These are phyloP conservation scores for Cephalopachus bancanus DNA, from an alignment of 2,797 vertebrate species.

Conservation along the genomic window DNA sequence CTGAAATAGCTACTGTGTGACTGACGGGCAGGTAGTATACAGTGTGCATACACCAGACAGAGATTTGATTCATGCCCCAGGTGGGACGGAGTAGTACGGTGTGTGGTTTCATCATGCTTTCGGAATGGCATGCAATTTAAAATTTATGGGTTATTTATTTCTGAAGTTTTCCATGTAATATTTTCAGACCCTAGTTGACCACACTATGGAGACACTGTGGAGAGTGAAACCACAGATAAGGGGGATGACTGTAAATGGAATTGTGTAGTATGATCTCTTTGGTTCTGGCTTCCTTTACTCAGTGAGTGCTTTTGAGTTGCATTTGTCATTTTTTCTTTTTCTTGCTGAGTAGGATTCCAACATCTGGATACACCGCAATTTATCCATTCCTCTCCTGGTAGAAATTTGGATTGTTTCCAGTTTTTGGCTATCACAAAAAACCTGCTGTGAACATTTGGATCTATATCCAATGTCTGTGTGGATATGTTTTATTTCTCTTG, in stretches of 20 bases:
- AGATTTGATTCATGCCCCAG: background rate
- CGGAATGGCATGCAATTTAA: background rate
- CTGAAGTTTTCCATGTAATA: background rate
- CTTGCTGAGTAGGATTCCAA: background rate
- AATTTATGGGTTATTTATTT: background rate
- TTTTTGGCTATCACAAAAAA: background rate
- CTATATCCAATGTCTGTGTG: background rate
- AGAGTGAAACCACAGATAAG: background rate
- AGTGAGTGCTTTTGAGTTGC: background rate
- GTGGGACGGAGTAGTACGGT: background rate
- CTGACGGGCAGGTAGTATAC: background rate
- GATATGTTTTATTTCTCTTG: background rate
- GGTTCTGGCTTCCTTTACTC: background rate
- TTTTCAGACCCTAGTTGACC: background rate
- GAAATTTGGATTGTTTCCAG: background rate
- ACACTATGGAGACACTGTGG: background rate
- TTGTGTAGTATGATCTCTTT: accelerated
- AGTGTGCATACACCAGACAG: background rate
- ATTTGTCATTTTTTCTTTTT: background rate
- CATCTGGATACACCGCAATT: background rate
- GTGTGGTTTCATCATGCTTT: background rate
- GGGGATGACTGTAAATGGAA: background rate
- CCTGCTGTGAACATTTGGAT: background rate
- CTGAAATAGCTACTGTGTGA: background rate
- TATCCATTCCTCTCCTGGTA: background rate